These are phyloP conservation scores for Acyrthosiphon pisum DNA, from an alignment of 1,140 invertebrate genomes.

Conservation along the genomic window DNA sequence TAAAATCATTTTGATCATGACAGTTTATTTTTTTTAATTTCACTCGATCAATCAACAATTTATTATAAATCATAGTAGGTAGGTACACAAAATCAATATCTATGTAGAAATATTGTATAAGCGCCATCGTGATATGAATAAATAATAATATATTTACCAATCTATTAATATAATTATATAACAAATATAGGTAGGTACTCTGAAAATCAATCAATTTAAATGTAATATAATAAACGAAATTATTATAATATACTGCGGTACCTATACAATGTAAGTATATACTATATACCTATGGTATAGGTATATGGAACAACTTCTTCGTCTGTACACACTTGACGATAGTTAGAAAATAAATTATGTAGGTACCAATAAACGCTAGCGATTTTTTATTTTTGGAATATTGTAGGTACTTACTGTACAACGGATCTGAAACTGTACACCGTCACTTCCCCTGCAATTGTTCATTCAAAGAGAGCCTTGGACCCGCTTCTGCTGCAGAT, in stretches of 20 bases:
- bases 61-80: neutral
- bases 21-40: neutral
- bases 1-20: neutral
- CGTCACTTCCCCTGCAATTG: neutral
- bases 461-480: neutral
- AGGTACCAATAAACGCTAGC: neutral
- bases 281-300: no score
- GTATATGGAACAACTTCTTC: no score
- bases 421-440: neutral
- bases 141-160: no score
- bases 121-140: no score
- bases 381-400: neutral
- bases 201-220: no score
- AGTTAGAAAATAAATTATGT: neutral
- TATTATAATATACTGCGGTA: no score
- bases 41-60: neutral
- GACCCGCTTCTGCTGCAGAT: neutral
- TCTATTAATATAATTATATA: no score
- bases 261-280: no score
- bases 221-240: no score
- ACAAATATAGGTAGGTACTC: no score
- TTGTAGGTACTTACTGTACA: neutral
- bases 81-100: neutral
- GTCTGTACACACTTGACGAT: neutral
- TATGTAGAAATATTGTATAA: neutral